These are phyloP conservation scores for Luperina nickerlii DNA, from an alignment of 2,888 invertebrate genomes.

Conservation along the genomic window DNA sequence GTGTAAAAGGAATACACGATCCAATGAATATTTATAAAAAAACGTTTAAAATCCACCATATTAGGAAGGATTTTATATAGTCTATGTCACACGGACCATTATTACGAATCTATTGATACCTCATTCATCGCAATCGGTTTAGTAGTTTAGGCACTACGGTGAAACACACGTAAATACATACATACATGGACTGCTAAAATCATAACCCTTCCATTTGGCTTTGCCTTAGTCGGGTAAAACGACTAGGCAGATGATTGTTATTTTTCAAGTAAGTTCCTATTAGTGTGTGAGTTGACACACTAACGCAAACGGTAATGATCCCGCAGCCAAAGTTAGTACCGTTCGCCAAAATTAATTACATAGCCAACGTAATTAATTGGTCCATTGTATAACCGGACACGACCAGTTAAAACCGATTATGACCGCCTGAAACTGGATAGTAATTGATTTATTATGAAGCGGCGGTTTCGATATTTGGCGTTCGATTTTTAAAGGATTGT, in stretches of 20 bases:
- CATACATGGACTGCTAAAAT: no score
- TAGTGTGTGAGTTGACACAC: slow-evolving; percentile 21
- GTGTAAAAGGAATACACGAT: no score
- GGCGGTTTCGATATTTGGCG: slow-evolving; percentile 10
- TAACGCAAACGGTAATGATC: slow-evolving; percentile 39
- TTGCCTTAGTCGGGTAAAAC: no score
- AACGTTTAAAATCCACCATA: no score
- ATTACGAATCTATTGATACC: background rate
- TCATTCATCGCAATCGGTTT: no score
- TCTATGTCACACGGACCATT: background rate
- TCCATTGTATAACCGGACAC: slow-evolving; percentile 41
- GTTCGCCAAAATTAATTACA: slow-evolving; percentile 57
- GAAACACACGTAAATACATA: no score
- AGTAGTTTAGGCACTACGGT: no score
- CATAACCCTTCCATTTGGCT: no score
- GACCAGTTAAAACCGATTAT: slow-evolving; percentile 55
- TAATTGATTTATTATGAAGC: slow-evolving; percentile 43
- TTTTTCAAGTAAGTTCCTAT: background rate
- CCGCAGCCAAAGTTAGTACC: slow-evolving; percentile 46
- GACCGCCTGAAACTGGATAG: slow-evolving; percentile 39
- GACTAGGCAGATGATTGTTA: background rate
- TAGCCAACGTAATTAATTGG: slow-evolving; percentile 51
- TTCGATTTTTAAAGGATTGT: background rate
- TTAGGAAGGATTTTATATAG: no score
- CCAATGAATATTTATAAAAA: no score